A percentile compares a stretch with the other conserved stretches of the same genome.
Evolutionary conservation across 2,888 invertebrate genomes (phyloP).

Genomic region (Protophormia terraenovae): DNA sequence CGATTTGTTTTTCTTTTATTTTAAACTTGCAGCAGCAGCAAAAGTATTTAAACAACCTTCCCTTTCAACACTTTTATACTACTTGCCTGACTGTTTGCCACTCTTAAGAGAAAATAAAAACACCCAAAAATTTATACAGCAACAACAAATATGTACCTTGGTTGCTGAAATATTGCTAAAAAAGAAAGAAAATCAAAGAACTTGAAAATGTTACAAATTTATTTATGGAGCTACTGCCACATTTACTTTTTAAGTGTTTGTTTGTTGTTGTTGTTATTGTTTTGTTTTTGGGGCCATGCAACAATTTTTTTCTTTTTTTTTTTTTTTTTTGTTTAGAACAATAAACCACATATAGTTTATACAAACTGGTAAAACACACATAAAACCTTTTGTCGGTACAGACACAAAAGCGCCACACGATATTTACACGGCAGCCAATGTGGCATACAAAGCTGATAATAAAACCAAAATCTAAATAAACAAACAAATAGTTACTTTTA

Average conservation of each 20-base stretch:
- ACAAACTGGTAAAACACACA: no score
- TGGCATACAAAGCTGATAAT: conserved; percentile 66
- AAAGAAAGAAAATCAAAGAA: conserved; percentile 32
- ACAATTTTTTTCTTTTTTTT: no score
- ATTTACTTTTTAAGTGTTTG: conserved; percentile 1
- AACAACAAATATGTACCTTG: conserved; percentile 32
- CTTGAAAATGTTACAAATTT: conserved; percentile 36
- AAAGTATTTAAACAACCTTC: neutral
- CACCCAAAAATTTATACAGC: neutral
- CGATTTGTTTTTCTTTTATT: conserved; percentile 30
- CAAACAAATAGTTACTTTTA: conserved; percentile 2
- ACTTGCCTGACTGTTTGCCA: neutral
- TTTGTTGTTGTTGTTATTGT: conserved; percentile 7
- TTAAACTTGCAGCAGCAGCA: conserved; percentile 4
- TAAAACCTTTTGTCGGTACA: conserved; percentile 72
- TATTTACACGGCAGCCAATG: conserved; percentile 70
- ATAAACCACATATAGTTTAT: no score
- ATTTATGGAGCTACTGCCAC: conserved; percentile 30
- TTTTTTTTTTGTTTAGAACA: conserved; percentile 25
- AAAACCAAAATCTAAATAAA: conserved; percentile 55
- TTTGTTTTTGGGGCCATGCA: conserved; percentile 18
- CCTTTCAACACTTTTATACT: conserved; percentile 28
- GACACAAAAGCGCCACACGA: conserved; percentile 80
- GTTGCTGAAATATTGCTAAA: conserved; percentile 39
- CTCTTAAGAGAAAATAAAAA: neutral